Percentiles rank a stretch among this genome's conserved stretches.
phyloP scores from a whole-genome alignment of 2,797 vertebrate genomes.

The Manis pentadactyla region DNA sequence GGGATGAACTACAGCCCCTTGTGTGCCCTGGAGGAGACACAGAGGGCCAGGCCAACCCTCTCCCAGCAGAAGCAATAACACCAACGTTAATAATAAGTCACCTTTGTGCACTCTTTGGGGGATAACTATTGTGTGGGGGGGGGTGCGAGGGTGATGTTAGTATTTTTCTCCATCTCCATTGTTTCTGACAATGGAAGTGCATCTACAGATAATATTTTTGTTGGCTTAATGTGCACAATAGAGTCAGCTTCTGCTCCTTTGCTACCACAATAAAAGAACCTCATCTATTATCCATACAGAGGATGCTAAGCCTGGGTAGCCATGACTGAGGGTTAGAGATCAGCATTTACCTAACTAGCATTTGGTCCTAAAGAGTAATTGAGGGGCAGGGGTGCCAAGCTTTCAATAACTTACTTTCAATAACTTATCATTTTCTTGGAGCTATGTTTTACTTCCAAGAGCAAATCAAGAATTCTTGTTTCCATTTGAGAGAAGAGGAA shows the following conservation, averaged over 20 bases:
- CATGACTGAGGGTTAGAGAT: background rate
- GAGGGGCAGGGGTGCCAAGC: background rate
- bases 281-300: background rate
- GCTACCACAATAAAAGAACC: background rate
- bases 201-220: background rate
- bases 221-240: background rate
- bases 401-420: background rate
- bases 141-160: background rate
- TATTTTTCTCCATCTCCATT: background rate
- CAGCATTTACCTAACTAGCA: background rate
- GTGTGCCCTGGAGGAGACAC: background rate
- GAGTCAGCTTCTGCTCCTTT: background rate
- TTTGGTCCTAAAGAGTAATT: conserved; percentile 6
- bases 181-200: conserved; percentile 37
- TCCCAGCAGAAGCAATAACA: conserved; percentile 26
- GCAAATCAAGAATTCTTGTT: conserved; percentile 5
- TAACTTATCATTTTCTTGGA: background rate
- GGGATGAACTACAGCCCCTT: background rate
- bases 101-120: conserved; percentile 19
- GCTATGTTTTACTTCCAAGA: background rate
- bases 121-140: background rate
- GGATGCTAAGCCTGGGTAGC: background rate
- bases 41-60: background rate
- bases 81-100: conserved; percentile 23
- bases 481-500: background rate